phyloP scores from a whole-genome alignment of 2,113 vertebrate genomes.

The Hystrix cristata region DNA sequence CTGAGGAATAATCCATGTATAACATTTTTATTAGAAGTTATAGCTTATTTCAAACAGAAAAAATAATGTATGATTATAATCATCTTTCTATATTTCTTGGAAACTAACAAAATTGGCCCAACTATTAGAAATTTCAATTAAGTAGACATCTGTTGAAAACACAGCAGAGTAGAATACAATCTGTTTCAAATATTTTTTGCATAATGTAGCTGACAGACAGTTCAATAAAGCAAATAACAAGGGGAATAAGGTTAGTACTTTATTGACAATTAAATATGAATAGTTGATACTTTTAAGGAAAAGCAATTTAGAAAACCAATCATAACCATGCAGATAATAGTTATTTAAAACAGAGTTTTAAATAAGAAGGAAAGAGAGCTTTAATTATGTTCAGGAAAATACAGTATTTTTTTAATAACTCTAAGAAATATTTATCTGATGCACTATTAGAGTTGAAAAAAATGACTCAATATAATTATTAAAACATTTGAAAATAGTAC shows the following conservation, averaged over 20 bases:
- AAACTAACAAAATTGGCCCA: constrained; percentile 16
- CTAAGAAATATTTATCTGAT: neutral
- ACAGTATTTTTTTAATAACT: neutral
- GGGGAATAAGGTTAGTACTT: constrained; percentile 6
- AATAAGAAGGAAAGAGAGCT: neutral
- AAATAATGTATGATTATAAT: neutral
- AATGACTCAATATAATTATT: neutral
- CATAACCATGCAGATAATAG: neutral
- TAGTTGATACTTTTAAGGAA: constrained; percentile 6
- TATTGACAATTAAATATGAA: constrained; percentile 56
- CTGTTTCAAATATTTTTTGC: constrained; percentile 68
- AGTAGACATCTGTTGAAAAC: constrained; percentile 67
- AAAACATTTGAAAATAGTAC: neutral
- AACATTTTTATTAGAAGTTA: neutral
- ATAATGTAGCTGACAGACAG: constrained; percentile 44
- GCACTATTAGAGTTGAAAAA: neutral
- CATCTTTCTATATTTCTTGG: neutral
- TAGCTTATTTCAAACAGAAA: neutral
- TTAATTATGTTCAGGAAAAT: neutral
- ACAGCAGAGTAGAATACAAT: constrained; percentile 51
- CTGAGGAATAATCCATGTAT: neutral
- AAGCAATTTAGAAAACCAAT: constrained; percentile 36
- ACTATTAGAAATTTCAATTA: constrained; percentile 61
- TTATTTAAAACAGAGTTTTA: neutral
- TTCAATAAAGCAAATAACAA: constrained; percentile 66